Conservation (phyloP, 2,888 invertebrate species). For the Limnephilus lunatus region DNA sequence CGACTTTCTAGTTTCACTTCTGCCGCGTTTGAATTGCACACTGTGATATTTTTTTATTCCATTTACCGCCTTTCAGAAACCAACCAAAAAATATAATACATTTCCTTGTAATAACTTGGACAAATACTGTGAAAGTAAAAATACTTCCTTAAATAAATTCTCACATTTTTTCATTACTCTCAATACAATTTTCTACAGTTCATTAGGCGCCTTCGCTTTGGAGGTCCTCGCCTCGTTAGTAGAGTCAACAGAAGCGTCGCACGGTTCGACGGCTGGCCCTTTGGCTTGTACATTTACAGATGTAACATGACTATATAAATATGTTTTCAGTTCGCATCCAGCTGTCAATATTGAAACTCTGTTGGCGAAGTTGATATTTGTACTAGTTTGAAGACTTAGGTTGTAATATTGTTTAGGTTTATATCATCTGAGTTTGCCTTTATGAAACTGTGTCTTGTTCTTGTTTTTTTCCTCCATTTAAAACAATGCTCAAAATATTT, state of each 20-base stretch:
- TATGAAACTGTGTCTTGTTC: background rate
- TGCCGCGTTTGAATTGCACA: no score
- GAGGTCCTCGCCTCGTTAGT: constrained; percentile 47
- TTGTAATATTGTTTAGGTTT: background rate
- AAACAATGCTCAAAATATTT: no score
- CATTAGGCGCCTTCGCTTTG: constrained; percentile 29
- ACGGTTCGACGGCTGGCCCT: constrained; percentile 23
- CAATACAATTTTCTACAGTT: constrained; percentile 20
- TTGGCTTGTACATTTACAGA: background rate
- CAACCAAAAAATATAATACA: background rate
- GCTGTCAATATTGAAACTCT: background rate
- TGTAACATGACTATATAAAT: background rate
- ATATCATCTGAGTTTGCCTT: background rate
- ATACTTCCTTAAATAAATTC: background rate
- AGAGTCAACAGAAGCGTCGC: constrained; percentile 38
- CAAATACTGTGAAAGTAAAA: background rate
- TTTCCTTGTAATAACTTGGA: background rate
- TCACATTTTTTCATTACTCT: constrained; percentile 4
- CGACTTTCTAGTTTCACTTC: no score
- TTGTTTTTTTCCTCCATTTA: no score
- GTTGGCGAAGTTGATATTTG: background rate
- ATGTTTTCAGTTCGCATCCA: constrained; percentile 2
- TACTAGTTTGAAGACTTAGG: background rate
- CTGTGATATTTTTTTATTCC: background rate
- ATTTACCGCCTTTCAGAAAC: background rate